Evolutionary conservation across 2,113 vertebrate genomes (phyloP).

Genomic region (Pitta sordida): DNA sequence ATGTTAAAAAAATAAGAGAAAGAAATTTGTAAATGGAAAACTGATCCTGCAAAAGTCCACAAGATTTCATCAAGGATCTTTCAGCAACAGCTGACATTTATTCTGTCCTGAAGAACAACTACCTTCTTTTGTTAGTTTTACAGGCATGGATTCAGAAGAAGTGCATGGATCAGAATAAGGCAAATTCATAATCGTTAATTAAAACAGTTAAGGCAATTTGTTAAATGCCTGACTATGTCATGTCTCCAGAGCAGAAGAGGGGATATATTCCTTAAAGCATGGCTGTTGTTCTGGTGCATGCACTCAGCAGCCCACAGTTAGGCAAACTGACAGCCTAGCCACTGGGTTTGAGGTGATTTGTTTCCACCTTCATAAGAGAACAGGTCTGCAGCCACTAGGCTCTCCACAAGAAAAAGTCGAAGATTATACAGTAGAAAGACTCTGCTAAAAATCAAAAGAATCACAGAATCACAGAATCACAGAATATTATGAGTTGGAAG

Average conservation of each 20-base stretch:
- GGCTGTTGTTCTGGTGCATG: not conserved
- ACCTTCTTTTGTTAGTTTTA: not conserved
- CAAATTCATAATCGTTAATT: not conserved
- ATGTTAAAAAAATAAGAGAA: not conserved
- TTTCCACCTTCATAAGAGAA: not conserved
- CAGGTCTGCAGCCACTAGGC: not conserved
- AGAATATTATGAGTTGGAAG: too few relatives aligned
- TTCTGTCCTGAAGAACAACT: not conserved
- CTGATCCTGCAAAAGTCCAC: not conserved
- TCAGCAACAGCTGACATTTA: not conserved
- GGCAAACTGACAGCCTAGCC: not conserved
- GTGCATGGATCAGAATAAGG: not conserved
- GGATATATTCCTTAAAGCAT: not conserved
- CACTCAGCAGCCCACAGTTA: not conserved
- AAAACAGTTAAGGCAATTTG: not conserved
- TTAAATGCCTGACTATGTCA: rapidly evolving
- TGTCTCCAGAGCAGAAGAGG: not conserved
- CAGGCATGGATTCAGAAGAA: not conserved
- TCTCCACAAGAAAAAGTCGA: not conserved
- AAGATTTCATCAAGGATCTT: not conserved
- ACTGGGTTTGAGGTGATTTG: not conserved
- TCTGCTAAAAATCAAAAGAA: not conserved
- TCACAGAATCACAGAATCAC: too few relatives aligned
- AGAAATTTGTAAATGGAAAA: not conserved
- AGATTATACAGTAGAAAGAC: not conserved